A percentile compares a stretch with the other conserved stretches of the same genome.
Evolutionary conservation across 2,888 invertebrate genomes (phyloP).

Genomic region (Parthenolecanium corni): DNA sequence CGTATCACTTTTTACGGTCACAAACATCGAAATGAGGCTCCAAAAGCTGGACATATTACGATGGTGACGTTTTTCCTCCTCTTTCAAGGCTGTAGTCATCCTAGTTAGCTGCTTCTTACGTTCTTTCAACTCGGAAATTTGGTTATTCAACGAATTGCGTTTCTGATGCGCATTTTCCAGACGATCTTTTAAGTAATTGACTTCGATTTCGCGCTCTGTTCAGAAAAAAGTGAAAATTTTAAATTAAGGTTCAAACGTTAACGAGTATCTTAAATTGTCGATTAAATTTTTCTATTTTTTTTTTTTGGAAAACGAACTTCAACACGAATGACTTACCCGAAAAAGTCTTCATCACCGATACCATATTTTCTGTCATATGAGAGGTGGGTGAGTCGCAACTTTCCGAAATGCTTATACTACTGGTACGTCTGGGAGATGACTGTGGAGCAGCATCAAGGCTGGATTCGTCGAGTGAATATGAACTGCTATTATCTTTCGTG

Average conservation of each 20-base stretch:
- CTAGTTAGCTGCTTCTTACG: conserved; percentile 3
- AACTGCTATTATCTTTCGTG: conserved; percentile 33
- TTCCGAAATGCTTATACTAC: conserved; percentile 10
- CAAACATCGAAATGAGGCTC: conserved; percentile 22
- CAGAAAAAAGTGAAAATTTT: not conserved
- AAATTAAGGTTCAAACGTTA: not conserved
- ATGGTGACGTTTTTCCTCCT: conserved; percentile 18
- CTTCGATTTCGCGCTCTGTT: conserved; percentile 40
- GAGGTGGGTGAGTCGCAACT: conserved; percentile 24
- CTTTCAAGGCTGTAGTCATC: conserved; percentile 14
- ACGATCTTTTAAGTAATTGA: conserved; percentile 37
- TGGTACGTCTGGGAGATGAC: conserved; percentile 18
- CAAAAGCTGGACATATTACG: conserved; percentile 19
- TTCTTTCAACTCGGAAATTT: conserved; percentile 1
- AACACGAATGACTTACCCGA: conserved; percentile 36
- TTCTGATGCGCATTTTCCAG: conserved; percentile 31
- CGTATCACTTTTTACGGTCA: conserved; percentile 5
- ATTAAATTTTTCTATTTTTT: too few species aligned
- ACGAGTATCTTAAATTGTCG: not conserved
- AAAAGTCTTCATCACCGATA: conserved; percentile 37
- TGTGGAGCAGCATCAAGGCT: conserved; percentile 39
- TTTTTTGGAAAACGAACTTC: too few species aligned
- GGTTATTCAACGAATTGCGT: conserved; percentile 4
- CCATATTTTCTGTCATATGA: conserved; percentile 38
- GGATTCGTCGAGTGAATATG: conserved; percentile 39